phyloP scores from a whole-genome alignment of 53 echinoderm and acorn worm species.

The Actinopyga echinites region DNA sequence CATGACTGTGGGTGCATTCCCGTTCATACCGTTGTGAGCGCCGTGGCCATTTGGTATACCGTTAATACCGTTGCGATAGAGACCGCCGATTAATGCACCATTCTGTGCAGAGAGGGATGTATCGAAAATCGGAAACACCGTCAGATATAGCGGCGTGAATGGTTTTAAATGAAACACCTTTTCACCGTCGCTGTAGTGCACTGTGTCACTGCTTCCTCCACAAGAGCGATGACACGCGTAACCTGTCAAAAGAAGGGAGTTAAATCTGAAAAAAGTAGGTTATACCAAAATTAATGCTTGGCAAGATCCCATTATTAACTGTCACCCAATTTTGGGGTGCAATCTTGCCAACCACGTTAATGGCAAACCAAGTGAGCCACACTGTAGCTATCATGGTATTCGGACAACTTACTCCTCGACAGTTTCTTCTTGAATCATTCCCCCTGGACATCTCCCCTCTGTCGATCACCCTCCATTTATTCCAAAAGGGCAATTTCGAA shows the following conservation, averaged over 20 bases:
- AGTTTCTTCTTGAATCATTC: too few relatives aligned
- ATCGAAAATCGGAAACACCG: constrained; percentile 71
- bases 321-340: too few relatives aligned
- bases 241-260: constrained; percentile 46
- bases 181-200: constrained; percentile 89
- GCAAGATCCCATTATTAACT: too few relatives aligned
- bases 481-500: too few relatives aligned
- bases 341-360: too few relatives aligned
- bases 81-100: constrained; percentile 17
- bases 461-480: too few relatives aligned
- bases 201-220: constrained; percentile 83
- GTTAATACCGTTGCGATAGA: constrained; percentile 29
- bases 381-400: too few relatives aligned
- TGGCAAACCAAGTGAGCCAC: too few relatives aligned
- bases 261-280: too few relatives aligned
- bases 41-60: constrained; percentile 16
- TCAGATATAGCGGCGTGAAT: constrained; percentile 94
- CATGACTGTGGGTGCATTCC: constrained; percentile 4
- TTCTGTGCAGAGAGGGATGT: not conserved
- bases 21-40: constrained; percentile 43
- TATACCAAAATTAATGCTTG: too few relatives aligned
- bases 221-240: constrained; percentile 86
- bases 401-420: too few relatives aligned
- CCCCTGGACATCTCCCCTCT: too few relatives aligned
- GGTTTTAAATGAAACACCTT: constrained; percentile 84